These are phyloP conservation scores for Drosophila ananassae DNA, from an alignment of 1,140 invertebrate genomes.

Conservation along the genomic window DNA sequence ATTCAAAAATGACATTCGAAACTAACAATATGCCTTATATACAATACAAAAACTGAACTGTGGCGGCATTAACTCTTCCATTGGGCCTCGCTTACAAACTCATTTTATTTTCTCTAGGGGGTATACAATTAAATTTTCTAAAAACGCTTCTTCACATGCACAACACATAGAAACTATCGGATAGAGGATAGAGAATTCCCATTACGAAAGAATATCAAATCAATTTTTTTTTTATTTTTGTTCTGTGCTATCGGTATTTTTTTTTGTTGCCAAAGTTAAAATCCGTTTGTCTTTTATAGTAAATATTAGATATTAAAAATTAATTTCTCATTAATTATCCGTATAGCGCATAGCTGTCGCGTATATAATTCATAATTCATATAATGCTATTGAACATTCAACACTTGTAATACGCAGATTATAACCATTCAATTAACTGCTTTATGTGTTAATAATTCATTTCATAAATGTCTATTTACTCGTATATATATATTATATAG, in stretches of 20 bases:
- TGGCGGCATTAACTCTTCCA: conserved; percentile 55
- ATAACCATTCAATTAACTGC: conserved; percentile 51
- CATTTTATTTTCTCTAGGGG: conserved; percentile 34
- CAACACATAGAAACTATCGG: conserved; percentile 55
- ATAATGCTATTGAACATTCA: conserved; percentile 79
- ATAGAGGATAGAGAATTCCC: conserved; percentile 17
- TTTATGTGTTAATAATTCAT: conserved; percentile 45
- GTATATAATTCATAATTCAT: conserved; percentile 63
- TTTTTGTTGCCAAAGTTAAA: conserved; percentile 22
- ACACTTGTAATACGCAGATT: conserved; percentile 73
- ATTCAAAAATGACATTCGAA: conserved; percentile 55
- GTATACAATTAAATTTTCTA: conserved; percentile 53
- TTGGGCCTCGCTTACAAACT: conserved; percentile 44
- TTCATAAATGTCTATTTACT: conserved; percentile 34
- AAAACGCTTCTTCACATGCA: conserved; percentile 50
- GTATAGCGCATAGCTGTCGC: conserved; percentile 50
- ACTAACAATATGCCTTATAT: conserved; percentile 53
- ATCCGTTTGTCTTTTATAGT: conserved; percentile 18
- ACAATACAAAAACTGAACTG: conserved; percentile 69
- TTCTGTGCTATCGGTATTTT: conserved; percentile 33
- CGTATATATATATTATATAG: conserved; percentile 34
- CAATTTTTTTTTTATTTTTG: conserved; percentile 12
- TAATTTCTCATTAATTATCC: conserved; percentile 37
- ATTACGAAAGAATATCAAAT: conserved; percentile 45
- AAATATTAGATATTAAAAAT: conserved; percentile 41